A percentile compares a stretch with the other conserved stretches of the same genome.
Conservation (phyloP, 2,113 vertebrate genomes). For the Ameiurus melas region DNA sequence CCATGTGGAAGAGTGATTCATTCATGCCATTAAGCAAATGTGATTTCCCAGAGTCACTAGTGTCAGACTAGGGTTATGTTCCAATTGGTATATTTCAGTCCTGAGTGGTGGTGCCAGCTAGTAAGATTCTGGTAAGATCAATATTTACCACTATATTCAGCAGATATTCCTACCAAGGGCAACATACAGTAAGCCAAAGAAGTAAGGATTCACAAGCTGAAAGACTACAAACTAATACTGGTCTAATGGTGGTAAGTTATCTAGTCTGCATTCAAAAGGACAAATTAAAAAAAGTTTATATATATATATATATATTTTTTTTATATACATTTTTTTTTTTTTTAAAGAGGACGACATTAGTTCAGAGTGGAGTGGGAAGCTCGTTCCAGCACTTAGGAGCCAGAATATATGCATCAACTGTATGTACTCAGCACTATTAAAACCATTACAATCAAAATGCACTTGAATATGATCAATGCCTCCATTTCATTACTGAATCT, state of each 20-base stretch:
- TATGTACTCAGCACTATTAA: neutral
- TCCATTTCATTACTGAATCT: neutral
- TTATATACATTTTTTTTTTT: too few relatives aligned
- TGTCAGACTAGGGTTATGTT: constrained; percentile 37
- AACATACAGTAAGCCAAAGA: neutral
- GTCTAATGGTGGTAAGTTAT: neutral
- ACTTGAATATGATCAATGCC: neutral
- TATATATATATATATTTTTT: too few relatives aligned
- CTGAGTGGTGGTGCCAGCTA: neutral
- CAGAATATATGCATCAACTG: neutral
- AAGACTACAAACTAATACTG: neutral
- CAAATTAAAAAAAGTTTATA: neutral
- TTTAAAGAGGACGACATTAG: neutral
- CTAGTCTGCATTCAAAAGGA: neutral
- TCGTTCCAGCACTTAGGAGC: neutral
- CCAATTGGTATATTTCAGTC: neutral
- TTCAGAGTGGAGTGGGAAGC: neutral
- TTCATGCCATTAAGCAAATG: constrained; percentile 54
- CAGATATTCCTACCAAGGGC: neutral
- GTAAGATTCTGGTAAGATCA: neutral
- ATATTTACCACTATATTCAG: neutral
- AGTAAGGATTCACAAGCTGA: neutral
- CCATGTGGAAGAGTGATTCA: constrained; percentile 51
- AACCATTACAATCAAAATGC: neutral
- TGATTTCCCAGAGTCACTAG: constrained; percentile 43